Percentiles rank a stretch among this genome's conserved stretches.
Conservation (phyloP, 2,113 vertebrate species). For the Microcebus griseorufus region DNA sequence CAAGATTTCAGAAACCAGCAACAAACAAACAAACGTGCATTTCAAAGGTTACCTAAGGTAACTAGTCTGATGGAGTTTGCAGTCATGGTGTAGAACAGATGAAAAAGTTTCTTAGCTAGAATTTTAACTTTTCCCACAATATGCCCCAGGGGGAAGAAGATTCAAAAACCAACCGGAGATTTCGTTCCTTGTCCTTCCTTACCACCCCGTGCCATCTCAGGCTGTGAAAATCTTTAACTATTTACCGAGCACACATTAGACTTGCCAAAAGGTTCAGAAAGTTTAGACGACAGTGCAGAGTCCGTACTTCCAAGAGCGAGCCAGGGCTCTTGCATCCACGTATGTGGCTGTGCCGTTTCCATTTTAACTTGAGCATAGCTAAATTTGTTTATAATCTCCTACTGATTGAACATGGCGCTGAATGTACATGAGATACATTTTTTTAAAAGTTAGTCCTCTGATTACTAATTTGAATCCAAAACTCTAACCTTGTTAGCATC, state of each 20-base stretch:
- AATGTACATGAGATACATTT: constrained; percentile 86
- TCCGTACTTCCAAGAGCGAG: constrained; percentile 80
- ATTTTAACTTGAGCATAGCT: constrained; percentile 84
- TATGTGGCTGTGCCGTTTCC: constrained; percentile 56
- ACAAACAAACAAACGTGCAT: not conserved
- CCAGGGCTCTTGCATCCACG: constrained; percentile 71
- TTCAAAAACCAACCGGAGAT: constrained; percentile 64
- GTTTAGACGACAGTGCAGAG: constrained; percentile 79
- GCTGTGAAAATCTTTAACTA: constrained; percentile 85
- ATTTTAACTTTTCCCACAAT: constrained; percentile 79
- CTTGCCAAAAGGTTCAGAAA: constrained; percentile 83
- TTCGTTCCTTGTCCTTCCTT: not conserved
- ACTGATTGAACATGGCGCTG: constrained; percentile 85
- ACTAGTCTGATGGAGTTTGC: not conserved
- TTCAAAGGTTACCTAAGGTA: constrained; percentile 41
- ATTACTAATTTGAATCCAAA: constrained; percentile 94
- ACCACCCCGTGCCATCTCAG: constrained; percentile 68
- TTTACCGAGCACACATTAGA: constrained; percentile 85
- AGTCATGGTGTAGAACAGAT: not conserved
- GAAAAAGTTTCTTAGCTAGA: constrained; percentile 73
- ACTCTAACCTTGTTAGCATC: constrained; percentile 98
- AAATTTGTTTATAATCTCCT: constrained; percentile 88
- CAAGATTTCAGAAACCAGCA: not conserved
- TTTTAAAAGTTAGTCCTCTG: constrained; percentile 90
- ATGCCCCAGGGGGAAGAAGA: constrained; percentile 13